Evolutionary conservation across 2,888 invertebrate species (phyloP).

Genomic region (Agrochola litura): DNA sequence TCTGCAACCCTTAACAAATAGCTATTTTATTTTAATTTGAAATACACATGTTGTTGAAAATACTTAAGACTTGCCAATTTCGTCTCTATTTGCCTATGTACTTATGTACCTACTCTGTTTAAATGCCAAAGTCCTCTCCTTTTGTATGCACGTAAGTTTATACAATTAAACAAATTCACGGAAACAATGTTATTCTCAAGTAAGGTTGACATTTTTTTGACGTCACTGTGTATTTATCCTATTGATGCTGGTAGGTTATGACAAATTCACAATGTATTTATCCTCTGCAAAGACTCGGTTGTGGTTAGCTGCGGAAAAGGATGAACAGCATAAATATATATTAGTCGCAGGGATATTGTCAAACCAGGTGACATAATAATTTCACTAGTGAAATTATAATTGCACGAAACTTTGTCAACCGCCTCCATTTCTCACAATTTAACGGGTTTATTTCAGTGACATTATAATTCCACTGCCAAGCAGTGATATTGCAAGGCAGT

Average conservation of each 20-base stretch:
- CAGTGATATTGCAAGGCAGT: no score
- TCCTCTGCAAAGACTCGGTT: neutral
- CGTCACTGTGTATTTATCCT: slow-evolving; percentile 29
- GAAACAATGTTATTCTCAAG: slow-evolving; percentile 30
- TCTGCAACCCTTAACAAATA: no score
- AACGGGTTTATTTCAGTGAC: no score
- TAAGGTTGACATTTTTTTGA: neutral
- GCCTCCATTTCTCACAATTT: no score
- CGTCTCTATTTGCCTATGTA: neutral
- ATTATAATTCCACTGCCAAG: no score
- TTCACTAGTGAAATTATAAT: no score
- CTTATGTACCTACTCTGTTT: slow-evolving; percentile 15
- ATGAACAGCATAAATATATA: slow-evolving; percentile 2
- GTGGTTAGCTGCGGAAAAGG: slow-evolving; percentile 24
- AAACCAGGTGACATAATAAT: no score
- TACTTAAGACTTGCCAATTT: neutral
- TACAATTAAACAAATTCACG: slow-evolving; percentile 30
- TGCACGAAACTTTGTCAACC: no score
- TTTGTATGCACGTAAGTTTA: slow-evolving; percentile 9
- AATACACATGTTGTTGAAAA: neutral
- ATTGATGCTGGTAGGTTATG: neutral
- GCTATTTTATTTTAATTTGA: neutral
- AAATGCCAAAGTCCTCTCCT: slow-evolving; percentile 16
- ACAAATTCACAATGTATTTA: slow-evolving; percentile 15
- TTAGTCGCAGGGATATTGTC: no score